Evolutionary conservation across 2,113 vertebrate genomes (phyloP), one percentile per base, ranked within the genome.

Genomic region (Siphamia tubifer): DNA sequence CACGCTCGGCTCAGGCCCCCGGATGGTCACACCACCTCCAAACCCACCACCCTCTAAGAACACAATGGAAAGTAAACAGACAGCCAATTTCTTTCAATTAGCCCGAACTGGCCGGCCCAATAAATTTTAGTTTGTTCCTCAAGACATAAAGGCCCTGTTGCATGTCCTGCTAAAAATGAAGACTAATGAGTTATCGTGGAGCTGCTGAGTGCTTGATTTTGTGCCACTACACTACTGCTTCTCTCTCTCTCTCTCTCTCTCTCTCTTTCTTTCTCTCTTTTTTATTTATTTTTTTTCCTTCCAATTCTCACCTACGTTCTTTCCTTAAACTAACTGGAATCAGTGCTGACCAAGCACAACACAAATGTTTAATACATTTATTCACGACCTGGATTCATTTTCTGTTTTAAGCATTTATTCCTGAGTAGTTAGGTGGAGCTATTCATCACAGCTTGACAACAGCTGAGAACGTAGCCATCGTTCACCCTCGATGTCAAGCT

Each of bases 61-160:
- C 64, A 48, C 71, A 77, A 83, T 78, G 68, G 74, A 91, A 92
- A 82, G 65, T 82, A 82, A 92, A 87, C 83, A 91, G 92, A 92
- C 92, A 93, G 82, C 90, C 91, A 92, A 92, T 94, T 94, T 91
- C 93, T 94, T 94, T 93, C 91, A 94, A 92, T 94, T 94, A 94
- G 90, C 83, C 81, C 30, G 13, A 82, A 79, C 77, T 65, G 85
- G 90, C 82, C 78, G 61, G 75, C 82, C 89, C 90, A 90, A 94
- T 93, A 91, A 79, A 92, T 94, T 93, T 89, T 71, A 89, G 91
- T 94, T 93, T 92, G 90, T 90, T 83, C 82, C 83, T 80, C 65
- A 74, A 87, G 91, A 92, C 90, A 36, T 74, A 66, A 56, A 71
- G 72, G 86, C 90, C 90, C 90, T 90, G 90, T 91, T 89, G 90